A percentile compares a stretch with the other conserved stretches of the same genome.
Conservation (phyloP, 2,113 vertebrate genomes). For the Cavia porcellus region DNA sequence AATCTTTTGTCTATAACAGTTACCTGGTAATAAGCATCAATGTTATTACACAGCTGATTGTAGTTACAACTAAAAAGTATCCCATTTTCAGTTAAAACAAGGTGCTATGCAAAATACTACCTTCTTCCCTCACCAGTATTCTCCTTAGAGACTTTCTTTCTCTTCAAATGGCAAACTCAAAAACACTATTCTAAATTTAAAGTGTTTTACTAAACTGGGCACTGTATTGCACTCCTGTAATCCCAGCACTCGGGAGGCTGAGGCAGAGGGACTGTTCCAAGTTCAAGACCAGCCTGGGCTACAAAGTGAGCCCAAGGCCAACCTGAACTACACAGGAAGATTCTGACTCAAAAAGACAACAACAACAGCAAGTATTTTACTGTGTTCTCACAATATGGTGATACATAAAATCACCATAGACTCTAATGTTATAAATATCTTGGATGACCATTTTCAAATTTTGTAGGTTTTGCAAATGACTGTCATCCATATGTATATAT, state of each 20-base stretch:
- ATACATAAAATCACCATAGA: background rate
- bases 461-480: background rate
- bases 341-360: too few relatives aligned
- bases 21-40: background rate
- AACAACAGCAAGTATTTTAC: background rate
- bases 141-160: background rate
- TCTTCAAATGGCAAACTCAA: slow-evolving; percentile 50
- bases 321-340: too few relatives aligned
- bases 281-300: too few relatives aligned
- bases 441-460: slow-evolving; percentile 16
- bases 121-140: background rate
- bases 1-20: background rate
- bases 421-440: background rate
- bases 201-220: background rate
- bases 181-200: slow-evolving; percentile 8
- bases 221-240: too few relatives aligned
- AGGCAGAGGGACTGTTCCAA: too few relatives aligned
- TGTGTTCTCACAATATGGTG: background rate
- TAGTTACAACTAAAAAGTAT: slow-evolving; percentile 34
- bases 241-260: too few relatives aligned
- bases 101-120: background rate
- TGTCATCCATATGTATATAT: slow-evolving; percentile 30
- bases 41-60: slow-evolving; percentile 4
- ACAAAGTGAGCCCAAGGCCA: too few relatives aligned
- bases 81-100: background rate